phyloP scores from a whole-genome alignment of 2,797 vertebrate species.

The Discoglossus pictus region DNA sequence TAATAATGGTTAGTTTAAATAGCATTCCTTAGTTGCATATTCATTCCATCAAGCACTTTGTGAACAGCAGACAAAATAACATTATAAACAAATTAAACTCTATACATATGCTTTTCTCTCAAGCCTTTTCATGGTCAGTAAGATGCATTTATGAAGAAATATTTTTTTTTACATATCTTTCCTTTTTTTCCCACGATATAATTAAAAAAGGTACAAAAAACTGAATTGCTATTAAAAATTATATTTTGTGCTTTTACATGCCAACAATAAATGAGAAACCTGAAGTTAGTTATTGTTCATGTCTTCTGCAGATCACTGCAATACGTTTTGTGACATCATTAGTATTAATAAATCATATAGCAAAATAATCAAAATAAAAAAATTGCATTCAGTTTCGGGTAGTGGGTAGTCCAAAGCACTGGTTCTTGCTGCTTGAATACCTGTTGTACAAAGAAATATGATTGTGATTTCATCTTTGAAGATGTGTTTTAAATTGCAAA shows the following conservation, averaged over 20 bases:
- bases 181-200: slow-evolving; percentile 10
- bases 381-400: slow-evolving; percentile 47
- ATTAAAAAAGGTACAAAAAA: slow-evolving; percentile 42
- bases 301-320: slow-evolving; percentile 16
- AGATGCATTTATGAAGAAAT: slow-evolving; percentile 27
- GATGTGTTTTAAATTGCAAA: background rate
- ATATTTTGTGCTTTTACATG: slow-evolving; percentile 47
- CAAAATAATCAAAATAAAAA: slow-evolving; percentile 19
- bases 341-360: slow-evolving; percentile 15
- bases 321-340: slow-evolving; percentile 33
- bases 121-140: slow-evolving; percentile 12
- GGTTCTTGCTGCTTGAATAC: slow-evolving; percentile 50
- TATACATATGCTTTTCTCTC: slow-evolving; percentile 4
- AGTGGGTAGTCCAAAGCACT: slow-evolving; percentile 46
- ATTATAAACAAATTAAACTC: slow-evolving; percentile 2
- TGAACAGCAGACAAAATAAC: slow-evolving; percentile 32
- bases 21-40: slow-evolving; percentile 50
- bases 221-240: slow-evolving; percentile 40
- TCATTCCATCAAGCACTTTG: slow-evolving; percentile 50
- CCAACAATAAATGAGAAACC: slow-evolving; percentile 17
- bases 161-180: slow-evolving; percentile 9
- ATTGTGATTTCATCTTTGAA: slow-evolving; percentile 22
- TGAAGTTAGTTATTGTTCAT: slow-evolving; percentile 1
- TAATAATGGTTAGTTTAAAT: slow-evolving; percentile 31
- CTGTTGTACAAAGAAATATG: slow-evolving; percentile 47